Conservation (phyloP, 1,140 invertebrate species). For the Hylaeus volcanicus region DNA sequence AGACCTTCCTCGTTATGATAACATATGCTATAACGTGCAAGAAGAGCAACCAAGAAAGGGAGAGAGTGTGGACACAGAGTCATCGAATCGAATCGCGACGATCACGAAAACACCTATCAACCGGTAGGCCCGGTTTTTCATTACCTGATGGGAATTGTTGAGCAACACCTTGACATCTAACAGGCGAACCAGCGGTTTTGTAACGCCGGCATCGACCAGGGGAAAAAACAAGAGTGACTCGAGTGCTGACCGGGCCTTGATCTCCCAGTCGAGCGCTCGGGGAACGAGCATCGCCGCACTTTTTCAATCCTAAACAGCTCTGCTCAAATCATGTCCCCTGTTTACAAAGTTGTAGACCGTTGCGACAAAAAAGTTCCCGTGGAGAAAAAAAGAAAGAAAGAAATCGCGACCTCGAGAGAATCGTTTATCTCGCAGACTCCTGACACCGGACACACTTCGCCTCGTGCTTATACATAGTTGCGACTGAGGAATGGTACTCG, state of each 20-base stretch:
- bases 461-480: background rate
- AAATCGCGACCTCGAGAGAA: background rate
- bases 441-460: background rate
- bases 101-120: too few relatives aligned
- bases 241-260: slow-evolving; percentile 36
- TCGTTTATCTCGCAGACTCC: background rate
- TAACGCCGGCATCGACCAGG: background rate
- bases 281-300: background rate
- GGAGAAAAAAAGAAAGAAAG: background rate
- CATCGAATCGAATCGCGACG: too few relatives aligned
- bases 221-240: slow-evolving; percentile 26
- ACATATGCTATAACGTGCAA: too few relatives aligned
- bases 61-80: too few relatives aligned
- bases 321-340: background rate
- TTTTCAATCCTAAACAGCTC: background rate
- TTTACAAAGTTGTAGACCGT: background rate
- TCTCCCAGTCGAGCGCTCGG: background rate
- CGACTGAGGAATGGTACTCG: too few relatives aligned
- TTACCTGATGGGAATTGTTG: background rate
- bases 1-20: too few relatives aligned
- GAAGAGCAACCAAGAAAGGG: too few relatives aligned
- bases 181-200: slow-evolving; percentile 7
- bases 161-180: slow-evolving; percentile 21
- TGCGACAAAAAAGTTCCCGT: background rate
- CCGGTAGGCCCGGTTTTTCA: background rate